Base-by-base conservation (phyloP, 2,888 invertebrate genomes). In the Hirtodrosophila duncani region DNA sequence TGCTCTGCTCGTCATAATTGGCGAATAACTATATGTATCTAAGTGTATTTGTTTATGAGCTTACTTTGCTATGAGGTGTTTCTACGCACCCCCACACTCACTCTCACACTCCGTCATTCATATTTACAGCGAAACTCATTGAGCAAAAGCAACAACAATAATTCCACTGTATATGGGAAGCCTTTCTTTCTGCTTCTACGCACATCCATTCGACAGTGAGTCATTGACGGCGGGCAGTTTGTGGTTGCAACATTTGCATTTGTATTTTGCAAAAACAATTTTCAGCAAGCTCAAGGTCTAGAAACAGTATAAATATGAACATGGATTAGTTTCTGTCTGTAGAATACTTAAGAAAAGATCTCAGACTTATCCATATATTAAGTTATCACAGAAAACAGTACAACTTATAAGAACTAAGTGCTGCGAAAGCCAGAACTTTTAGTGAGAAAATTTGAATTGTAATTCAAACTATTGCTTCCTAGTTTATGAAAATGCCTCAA, bases 91-190 rank as follows among this genome's bases (percentile, higher is more conserved):
- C n/a, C 42, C 45, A 36, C 43, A 61, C 16, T 45, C 79, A 48
- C 75, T 56, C 61, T 66, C 80, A 58, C 71, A 34, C 5, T 17
- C 11, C 13, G 13, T 13, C 7, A 36, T 29, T 14, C 10, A 20
- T 18, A 21, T 63, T 58, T 55, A 70, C 39, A 75, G 48, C 64
- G 49, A 51, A 45, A 56, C 75, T 31, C 20, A 20, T 4, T 20
- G 5, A 7, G 2, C 37, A n/a, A n/a, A n/a, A n/a, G n/a, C n/a
- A n/a, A n/a, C n/a, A n/a, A n/a, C n/a, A n/a, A n/a, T n/a, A n/a
- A n/a, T n/a, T 21, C 7, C 11, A 10, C 5, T 16, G 27, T 10
- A 11, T 27, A 20, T 20, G 3, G 8, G 3, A 7, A 10, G 1
- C 1, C 9, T 9, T n/a, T 1, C 9, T 34, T 17, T 10, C 9